Percentiles rank a stretch among this genome's conserved stretches.
Evolutionary conservation across 2,797 vertebrate species (phyloP).

Genomic region (Adrianichthys oophorus): DNA sequence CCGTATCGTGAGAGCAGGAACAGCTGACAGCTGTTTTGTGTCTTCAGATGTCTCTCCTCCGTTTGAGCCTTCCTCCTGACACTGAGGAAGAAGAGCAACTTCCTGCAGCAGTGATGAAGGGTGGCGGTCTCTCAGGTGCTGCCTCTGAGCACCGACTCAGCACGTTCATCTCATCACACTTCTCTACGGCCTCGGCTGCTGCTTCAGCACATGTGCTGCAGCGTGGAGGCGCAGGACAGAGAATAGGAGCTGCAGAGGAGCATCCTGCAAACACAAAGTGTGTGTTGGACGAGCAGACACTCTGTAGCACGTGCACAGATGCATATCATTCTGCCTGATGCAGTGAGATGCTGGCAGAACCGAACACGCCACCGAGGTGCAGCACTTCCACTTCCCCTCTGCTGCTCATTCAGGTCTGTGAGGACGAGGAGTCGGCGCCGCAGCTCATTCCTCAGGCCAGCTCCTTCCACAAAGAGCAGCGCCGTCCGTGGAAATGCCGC

Average conservation of each 20-base stretch:
- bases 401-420: conserved; percentile 38
- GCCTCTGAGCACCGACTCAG: conserved; percentile 53
- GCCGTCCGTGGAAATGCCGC: conserved; percentile 58
- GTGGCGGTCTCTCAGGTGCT: conserved; percentile 40
- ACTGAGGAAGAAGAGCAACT: conserved; percentile 14
- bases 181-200: conserved; percentile 48
- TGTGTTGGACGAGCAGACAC: neutral
- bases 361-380: too few species aligned
- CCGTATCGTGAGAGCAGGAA: too few species aligned
- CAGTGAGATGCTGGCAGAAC: too few species aligned
- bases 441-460: conserved; percentile 44
- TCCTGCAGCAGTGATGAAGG: conserved; percentile 35
- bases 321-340: too few species aligned
- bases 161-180: conserved; percentile 53
- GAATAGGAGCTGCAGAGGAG: too few species aligned
- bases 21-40: too few species aligned
- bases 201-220: conserved; percentile 37
- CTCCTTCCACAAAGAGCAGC: conserved; percentile 40
- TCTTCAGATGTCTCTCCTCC: too few species aligned
- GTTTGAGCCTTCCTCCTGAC: conserved; percentile 3
- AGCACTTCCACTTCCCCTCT: conserved; percentile 17
- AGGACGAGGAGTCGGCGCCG: conserved; percentile 42
- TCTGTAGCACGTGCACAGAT: neutral
- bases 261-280: neutral
- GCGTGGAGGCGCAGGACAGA: neutral